phyloP scores from a whole-genome alignment of 2,888 invertebrate species.

The Drosophila monieri region DNA sequence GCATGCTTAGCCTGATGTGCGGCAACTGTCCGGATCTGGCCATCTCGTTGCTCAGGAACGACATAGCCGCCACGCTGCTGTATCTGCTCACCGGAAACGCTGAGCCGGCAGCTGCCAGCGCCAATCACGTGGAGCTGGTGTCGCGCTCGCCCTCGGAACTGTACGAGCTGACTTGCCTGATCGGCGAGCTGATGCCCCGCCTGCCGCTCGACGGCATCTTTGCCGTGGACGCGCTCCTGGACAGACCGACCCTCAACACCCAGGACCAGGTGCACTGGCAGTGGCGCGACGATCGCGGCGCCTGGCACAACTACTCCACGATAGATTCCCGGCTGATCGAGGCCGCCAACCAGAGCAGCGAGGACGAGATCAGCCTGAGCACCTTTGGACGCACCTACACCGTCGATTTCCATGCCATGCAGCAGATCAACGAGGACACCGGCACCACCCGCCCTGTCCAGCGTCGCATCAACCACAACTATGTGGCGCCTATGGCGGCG shows the following conservation, averaged over 20 bases:
- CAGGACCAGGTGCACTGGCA: slow-evolving; percentile 96
- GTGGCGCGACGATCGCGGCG: slow-evolving; percentile 97
- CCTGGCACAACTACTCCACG: slow-evolving; percentile 96
- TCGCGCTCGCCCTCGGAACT: slow-evolving; percentile 97
- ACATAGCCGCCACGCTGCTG: slow-evolving; percentile 97
- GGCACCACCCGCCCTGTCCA: slow-evolving; percentile 97
- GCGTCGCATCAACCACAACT: slow-evolving; percentile 89
- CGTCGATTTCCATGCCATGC: slow-evolving; percentile 98
- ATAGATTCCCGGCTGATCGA: slow-evolving; percentile 97
- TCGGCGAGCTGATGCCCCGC: slow-evolving; percentile 98
- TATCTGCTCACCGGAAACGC: slow-evolving; percentile 96
- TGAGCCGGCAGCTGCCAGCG: slow-evolving; percentile 84
- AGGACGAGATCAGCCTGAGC: slow-evolving; percentile 97
- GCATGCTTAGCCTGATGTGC: slow-evolving; percentile 98
- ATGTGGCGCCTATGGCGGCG: slow-evolving; percentile 75
- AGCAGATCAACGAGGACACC: slow-evolving; percentile 99
- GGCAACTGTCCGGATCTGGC: slow-evolving; percentile 97
- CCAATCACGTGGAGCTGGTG: slow-evolving; percentile 91
- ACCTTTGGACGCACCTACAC: slow-evolving; percentile 97
- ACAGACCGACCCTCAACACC: slow-evolving; percentile 88
- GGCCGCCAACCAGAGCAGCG: slow-evolving; percentile 96
- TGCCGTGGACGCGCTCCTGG: slow-evolving; percentile 94
- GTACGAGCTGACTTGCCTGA: slow-evolving; percentile 98
- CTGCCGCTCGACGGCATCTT: slow-evolving; percentile 98
- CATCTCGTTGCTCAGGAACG: slow-evolving; percentile 94